Base-by-base conservation (phyloP, 92 coral and sea anemone genomes). In the Chrysogorgia sp. region DNA sequence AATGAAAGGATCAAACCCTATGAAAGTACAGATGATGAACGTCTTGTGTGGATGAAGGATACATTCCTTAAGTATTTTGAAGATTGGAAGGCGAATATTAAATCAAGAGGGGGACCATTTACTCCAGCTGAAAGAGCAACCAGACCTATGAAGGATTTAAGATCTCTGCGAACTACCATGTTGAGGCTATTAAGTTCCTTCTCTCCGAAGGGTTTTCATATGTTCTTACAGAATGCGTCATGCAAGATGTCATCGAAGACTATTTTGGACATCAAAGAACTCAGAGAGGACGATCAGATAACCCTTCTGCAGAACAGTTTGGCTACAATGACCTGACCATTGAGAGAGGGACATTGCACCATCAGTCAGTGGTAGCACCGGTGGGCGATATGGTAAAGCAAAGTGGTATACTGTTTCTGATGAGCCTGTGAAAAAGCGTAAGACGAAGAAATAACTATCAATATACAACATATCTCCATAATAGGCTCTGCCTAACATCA, bases 1-100 rank as follows among this genome's bases (percentile, higher is more conserved):
- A 62, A 62, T 62, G 68, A 62, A 19, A 13, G 40, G 1, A 31
- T 62, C 68, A 62, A 62, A 21, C 68, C 68, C 3, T 62, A 62
- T 31, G 22, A 14, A 1, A 31, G 40, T 40, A 13, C 41, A 9
- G 68, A 62, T 26, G 68, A 62, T 24, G 40, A 62, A 20, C 40
- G 68, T 14, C 41, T 62, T 8, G 68, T 9, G 7, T 59, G 66
- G 66, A 8, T 59, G 34, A 9, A 25, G 31, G 23, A 59, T 21
- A 25, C 34, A 28, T 62, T 62, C 33, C 40, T 58, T 15, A 25
- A 62, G 40, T 62, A 62, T 19, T 40, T 62, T 34, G 68, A 62
- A 31, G 41, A 62, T 22, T 7, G 10, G 40, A 62, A 62, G 68
- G 3, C 22, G n/a, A 20, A 7, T 17, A 43, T 43, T 43, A 17